Conservation (phyloP, 1,140 invertebrate genomes). For the Nymphalis io region DNA sequence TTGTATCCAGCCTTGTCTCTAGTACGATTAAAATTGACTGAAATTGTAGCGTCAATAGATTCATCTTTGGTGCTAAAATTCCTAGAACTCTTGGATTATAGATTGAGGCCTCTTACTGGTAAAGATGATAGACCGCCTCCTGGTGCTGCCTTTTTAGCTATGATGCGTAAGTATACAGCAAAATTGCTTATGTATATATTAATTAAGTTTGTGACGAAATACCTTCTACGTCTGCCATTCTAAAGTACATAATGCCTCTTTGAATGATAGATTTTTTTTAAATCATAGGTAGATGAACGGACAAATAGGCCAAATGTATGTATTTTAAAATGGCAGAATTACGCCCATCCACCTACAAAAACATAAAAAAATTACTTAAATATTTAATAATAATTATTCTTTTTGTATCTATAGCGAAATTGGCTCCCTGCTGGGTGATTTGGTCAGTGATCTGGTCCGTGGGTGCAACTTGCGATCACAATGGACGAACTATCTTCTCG, state of each 20-base stretch:
- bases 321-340: too few species aligned
- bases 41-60: conserved; percentile 83
- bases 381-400: background rate
- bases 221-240: too few species aligned
- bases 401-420: conserved; percentile 70
- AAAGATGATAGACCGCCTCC: conserved; percentile 82
- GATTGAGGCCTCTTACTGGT: conserved; percentile 79
- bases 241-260: too few species aligned
- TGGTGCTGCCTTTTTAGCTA: conserved; percentile 62
- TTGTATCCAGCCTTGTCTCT: conserved; percentile 81
- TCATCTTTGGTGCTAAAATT: conserved; percentile 82
- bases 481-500: conserved; percentile 84
- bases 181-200: background rate
- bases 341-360: too few species aligned
- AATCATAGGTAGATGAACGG: too few species aligned
- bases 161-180: conserved; percentile 78
- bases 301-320: too few species aligned
- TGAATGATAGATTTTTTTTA: too few species aligned
- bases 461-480: conserved; percentile 85
- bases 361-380: background rate
- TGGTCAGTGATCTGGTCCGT: conserved; percentile 89
- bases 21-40: conserved; percentile 75
- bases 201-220: background rate
- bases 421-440: conserved; percentile 85
- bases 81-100: conserved; percentile 82